A percentile compares a stretch with the other conserved stretches of the same genome.
These are phyloP conservation scores for Hydrozoanthus gracilis DNA, from an alignment of 92 coral and sea anemone species.

Conservation along the genomic window DNA sequence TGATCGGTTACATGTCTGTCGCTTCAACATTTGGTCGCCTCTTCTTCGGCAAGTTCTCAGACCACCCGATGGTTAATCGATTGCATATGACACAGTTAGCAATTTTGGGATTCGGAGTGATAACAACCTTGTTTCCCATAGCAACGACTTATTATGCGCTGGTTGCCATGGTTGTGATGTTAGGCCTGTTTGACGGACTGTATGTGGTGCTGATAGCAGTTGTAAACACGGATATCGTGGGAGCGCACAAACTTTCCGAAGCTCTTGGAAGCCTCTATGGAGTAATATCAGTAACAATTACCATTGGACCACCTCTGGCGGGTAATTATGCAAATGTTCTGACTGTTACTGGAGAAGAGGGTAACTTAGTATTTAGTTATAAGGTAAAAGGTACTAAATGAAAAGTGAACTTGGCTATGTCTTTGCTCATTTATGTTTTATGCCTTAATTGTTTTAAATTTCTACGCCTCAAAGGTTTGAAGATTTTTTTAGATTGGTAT, in stretches of 20 bases:
- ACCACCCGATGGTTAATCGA: slow-evolving; percentile 93
- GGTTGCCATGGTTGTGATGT: slow-evolving; percentile 73
- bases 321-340: slow-evolving; percentile 53
- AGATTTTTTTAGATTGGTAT: too few species aligned
- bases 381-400: too few species aligned
- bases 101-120: slow-evolving; percentile 81
- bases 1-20: slow-evolving; percentile 94
- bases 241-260: slow-evolving; percentile 80
- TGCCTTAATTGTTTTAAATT: too few species aligned
- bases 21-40: slow-evolving; percentile 92
- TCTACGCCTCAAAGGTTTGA: too few species aligned
- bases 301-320: slow-evolving; percentile 96
- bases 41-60: slow-evolving; percentile 91
- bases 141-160: slow-evolving; percentile 72
- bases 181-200: slow-evolving; percentile 93
- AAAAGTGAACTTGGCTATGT: too few species aligned
- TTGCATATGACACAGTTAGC: slow-evolving; percentile 91
- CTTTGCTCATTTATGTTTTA: too few species aligned
- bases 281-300: slow-evolving; percentile 80
- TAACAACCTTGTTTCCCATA: slow-evolving; percentile 77
- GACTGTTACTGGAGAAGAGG: too few species aligned
- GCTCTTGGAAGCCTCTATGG: slow-evolving; percentile 90
- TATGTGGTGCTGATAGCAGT: slow-evolving; percentile 91
- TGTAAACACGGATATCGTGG: slow-evolving; percentile 88
- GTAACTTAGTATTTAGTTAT: too few species aligned